A percentile compares a stretch with the other conserved stretches of the same genome.
These are phyloP conservation scores for Trematomus bernacchii DNA, from an alignment of 2,797 vertebrate genomes.

Conservation along the genomic window DNA sequence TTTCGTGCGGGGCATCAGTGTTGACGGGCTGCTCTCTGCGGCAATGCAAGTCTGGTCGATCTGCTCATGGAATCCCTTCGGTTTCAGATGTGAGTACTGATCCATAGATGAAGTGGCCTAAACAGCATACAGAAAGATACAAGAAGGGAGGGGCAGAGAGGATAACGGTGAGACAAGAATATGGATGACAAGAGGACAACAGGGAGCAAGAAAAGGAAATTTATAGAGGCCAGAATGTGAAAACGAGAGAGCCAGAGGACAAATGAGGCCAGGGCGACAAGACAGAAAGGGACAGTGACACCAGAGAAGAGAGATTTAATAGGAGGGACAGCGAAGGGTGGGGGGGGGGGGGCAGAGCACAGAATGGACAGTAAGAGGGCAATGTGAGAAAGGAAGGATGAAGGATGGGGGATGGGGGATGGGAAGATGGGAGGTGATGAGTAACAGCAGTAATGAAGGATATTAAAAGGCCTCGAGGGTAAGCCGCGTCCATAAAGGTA, in stretches of 20 bases:
- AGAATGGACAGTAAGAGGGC: slow-evolving; percentile 60
- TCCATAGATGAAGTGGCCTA: slow-evolving; percentile 61
- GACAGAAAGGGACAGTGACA: slow-evolving; percentile 71
- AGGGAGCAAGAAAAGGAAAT: slow-evolving; percentile 31
- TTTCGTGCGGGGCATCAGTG: slow-evolving; percentile 37
- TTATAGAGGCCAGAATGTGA: slow-evolving; percentile 31
- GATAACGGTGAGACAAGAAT: slow-evolving; percentile 13
- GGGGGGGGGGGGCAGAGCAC: slow-evolving; percentile 20
- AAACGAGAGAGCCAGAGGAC: slow-evolving; percentile 46
- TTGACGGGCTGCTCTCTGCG: slow-evolving; percentile 28
- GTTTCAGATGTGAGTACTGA: slow-evolving; percentile 44
- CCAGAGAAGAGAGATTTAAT: slow-evolving; percentile 60
- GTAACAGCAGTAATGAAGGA: slow-evolving; percentile 64
- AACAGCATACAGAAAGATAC: slow-evolving; percentile 26
- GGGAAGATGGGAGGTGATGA: slow-evolving; percentile 63
- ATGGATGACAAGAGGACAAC: slow-evolving; percentile 34
- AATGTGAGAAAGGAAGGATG: slow-evolving; percentile 48
- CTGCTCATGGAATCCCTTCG: slow-evolving; percentile 55
- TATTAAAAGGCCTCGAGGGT: slow-evolving; percentile 31
- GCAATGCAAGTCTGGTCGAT: slow-evolving; percentile 43
- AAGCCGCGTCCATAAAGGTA: slow-evolving; percentile 28
- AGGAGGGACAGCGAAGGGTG: slow-evolving; percentile 42
- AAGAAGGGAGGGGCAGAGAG: slow-evolving; percentile 13
- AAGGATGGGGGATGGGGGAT: slow-evolving; percentile 47
- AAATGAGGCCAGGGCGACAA: slow-evolving; percentile 58